These are phyloP conservation scores for Pipra filicauda DNA, from an alignment of 2,113 vertebrate genomes.

Conservation along the genomic window DNA sequence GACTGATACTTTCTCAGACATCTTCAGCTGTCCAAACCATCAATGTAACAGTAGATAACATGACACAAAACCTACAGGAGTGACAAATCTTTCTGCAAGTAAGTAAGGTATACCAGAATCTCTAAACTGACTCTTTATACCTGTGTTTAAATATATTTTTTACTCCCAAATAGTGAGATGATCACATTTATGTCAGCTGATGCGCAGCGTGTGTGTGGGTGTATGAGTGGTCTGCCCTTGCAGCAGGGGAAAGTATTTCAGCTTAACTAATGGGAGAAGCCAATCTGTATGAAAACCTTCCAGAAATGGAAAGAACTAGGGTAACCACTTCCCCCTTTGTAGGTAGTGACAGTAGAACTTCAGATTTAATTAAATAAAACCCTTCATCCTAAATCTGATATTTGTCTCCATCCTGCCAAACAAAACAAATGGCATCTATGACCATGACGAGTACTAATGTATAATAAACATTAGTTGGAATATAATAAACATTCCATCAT, in stretches of 20 bases:
- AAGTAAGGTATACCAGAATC: neutral
- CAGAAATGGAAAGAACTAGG: neutral
- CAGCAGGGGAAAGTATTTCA: neutral
- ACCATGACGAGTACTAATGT: neutral
- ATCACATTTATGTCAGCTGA: neutral
- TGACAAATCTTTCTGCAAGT: neutral
- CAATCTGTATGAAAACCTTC: neutral
- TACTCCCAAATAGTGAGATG: neutral
- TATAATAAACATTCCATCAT: neutral
- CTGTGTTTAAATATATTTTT: neutral
- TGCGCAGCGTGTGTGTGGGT: rapidly evolving
- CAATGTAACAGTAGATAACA: neutral
- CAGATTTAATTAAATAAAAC: neutral
- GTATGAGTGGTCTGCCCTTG: neutral
- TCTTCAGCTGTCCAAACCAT: neutral
- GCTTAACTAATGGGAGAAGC: neutral
- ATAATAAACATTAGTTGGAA: neutral
- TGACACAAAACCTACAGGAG: neutral
- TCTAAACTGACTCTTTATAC: neutral
- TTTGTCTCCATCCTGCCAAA: neutral
- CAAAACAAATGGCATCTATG: neutral
- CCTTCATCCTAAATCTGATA: neutral
- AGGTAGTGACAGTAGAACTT: neutral
- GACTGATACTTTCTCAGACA: neutral
- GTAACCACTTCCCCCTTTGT: neutral